Evolutionary conservation across 2,888 invertebrate species (phyloP), one percentile per base, ranked within the genome.

Genomic region (Pantelozetes paolii): DNA sequence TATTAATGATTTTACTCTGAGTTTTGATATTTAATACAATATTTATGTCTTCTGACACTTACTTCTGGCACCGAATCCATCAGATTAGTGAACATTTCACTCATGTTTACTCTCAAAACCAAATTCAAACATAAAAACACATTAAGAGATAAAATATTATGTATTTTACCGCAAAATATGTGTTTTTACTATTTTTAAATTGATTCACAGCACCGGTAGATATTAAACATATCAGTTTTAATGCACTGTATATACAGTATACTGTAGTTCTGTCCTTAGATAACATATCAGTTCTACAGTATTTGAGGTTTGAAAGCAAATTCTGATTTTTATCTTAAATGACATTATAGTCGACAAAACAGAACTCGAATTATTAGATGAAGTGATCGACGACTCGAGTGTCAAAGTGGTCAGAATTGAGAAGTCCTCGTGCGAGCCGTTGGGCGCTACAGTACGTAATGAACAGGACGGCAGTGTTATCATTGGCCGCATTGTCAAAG

Each of bases 401-500:
- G 78, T 77, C 0, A 92, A 92, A 84, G 92, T 97, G 82, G 94
- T 97, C 79, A 91, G 92, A 84, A 92, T 97, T 80, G 95, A 96
- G 84, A 97, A 97, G 85, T 28, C 76, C 45, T 62, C 71, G 8
- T 76, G 71, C 70, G n/a, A 77, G 81, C 75, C 72, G 15, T 78
- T 83, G 86, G 87, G 88, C 77, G 87, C 87, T 26, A 88, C 88
- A 13, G 87, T 88, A 6, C 81, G 93, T 78, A 96, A 96, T 81
- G 97, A 97, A 82, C 94, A 94, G 0, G 95, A 96, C 79, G 91
- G 94, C 42, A 67, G 73, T 67, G 95, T 98, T 59, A 91, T 97
- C 71, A 93, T 98, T 79, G 96, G 95, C 59, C 88, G 97, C 80
- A 94, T 99, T 80, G 96, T 99, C 40, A 88, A 94, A 77, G 98